These are phyloP conservation scores for Leucania comma DNA, from an alignment of 2,888 invertebrate genomes.

Conservation along the genomic window DNA sequence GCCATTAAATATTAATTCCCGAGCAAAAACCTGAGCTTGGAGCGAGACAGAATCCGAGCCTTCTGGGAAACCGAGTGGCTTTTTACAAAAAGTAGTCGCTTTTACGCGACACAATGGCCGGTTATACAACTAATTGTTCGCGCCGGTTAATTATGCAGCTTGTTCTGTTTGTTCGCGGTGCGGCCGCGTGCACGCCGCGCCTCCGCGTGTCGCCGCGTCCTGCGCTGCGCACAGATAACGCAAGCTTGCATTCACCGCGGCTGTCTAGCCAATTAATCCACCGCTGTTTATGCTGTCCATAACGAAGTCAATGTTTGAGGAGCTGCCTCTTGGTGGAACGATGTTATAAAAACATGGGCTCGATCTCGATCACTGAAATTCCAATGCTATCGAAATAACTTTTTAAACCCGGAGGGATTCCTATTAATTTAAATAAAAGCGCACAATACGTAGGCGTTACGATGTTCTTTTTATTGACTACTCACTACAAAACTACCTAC, in stretches of 20 bases:
- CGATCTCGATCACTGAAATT: slow-evolving; percentile 8
- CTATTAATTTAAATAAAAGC: slow-evolving; percentile 53
- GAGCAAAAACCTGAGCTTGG: slow-evolving; percentile 78
- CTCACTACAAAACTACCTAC: slow-evolving; percentile 48
- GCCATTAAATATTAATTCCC: slow-evolving; percentile 85
- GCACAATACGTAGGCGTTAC: slow-evolving; percentile 48
- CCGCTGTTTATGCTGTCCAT: slow-evolving; percentile 65
- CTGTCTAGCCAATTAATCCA: slow-evolving; percentile 73
- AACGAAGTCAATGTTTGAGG: slow-evolving; percentile 49
- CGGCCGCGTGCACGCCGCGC: slow-evolving; percentile 54
- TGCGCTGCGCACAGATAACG: slow-evolving; percentile 50
- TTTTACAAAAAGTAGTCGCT: slow-evolving; percentile 76
- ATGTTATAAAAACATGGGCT: slow-evolving; percentile 11
- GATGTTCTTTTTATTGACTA: slow-evolving; percentile 52
- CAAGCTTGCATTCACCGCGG: slow-evolving; percentile 62
- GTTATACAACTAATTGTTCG: slow-evolving; percentile 88
- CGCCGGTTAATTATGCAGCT: slow-evolving; percentile 85
- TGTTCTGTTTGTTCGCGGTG: slow-evolving; percentile 78
- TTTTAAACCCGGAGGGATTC: slow-evolving; percentile 25
- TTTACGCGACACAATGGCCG: slow-evolving; percentile 83
- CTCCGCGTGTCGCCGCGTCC: slow-evolving; percentile 49
- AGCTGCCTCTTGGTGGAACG: slow-evolving; percentile 24
- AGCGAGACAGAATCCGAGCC: slow-evolving; percentile 78
- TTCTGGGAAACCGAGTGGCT: slow-evolving; percentile 85
- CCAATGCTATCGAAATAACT: slow-evolving; percentile 28